Percentiles rank a stretch among this genome's conserved stretches.
phyloP scores from a whole-genome alignment of 2,888 invertebrate genomes.

The Scaeva pyrastri region DNA sequence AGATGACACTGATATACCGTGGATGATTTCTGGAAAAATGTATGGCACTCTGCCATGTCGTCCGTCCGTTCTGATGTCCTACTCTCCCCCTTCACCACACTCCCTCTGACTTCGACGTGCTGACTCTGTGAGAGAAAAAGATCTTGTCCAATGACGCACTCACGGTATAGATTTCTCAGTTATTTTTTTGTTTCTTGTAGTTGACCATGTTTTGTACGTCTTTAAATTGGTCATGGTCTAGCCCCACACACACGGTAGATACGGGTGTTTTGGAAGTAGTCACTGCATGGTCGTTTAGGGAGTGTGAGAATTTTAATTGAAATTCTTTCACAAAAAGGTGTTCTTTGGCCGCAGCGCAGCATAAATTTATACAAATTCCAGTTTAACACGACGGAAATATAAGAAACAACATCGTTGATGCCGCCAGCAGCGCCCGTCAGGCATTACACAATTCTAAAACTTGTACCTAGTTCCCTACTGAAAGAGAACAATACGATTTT shows the following conservation, averaged over 20 bases:
- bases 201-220: conserved; percentile 29
- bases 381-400: conserved; percentile 36
- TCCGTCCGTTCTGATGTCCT: conserved; percentile 1
- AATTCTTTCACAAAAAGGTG: conserved; percentile 68
- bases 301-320: conserved; percentile 77
- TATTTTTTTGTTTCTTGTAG: conserved; percentile 4
- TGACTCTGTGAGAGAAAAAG: neutral
- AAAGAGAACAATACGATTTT: neutral
- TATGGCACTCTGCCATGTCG: conserved; percentile 55
- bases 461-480: neutral
- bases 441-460: conserved; percentile 16
- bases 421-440: neutral
- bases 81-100: neutral
- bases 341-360: conserved; percentile 33
- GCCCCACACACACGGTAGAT: conserved; percentile 34
- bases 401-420: neutral
- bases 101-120: neutral
- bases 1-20: conserved; percentile 78
- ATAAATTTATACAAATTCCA: conserved; percentile 42
- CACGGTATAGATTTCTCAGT: conserved; percentile 51
- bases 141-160: conserved; percentile 39
- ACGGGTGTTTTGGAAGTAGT: conserved; percentile 31
- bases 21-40: conserved; percentile 77
- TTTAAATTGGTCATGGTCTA: conserved; percentile 72
- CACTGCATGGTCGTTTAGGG: conserved; percentile 27